Conservation (phyloP, 2,888 invertebrate genomes). For the Caenorhabditis sinica region DNA sequence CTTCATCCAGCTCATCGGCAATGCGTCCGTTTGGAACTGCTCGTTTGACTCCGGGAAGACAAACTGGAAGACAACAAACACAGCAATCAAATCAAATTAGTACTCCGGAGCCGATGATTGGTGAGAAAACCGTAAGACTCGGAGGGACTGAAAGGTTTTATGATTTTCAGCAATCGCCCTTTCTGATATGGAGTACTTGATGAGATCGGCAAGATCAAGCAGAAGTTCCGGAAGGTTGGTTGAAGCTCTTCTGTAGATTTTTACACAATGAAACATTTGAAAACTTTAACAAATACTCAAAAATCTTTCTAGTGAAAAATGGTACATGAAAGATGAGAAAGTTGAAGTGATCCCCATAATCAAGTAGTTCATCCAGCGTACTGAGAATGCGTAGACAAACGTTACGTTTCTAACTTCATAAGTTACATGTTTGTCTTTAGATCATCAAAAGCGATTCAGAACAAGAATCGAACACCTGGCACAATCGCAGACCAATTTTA, state of each 20-base stretch:
- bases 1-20: slow-evolving; percentile 55
- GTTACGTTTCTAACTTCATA: too few species aligned
- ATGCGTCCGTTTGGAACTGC: slow-evolving; percentile 65
- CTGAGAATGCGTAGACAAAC: too few species aligned
- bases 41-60: slow-evolving; percentile 57
- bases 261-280: too few species aligned
- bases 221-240: slow-evolving; percentile 65
- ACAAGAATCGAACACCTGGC: neutral
- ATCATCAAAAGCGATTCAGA: neutral
- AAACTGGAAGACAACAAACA: slow-evolving; percentile 31
- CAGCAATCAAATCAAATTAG: slow-evolving; percentile 45
- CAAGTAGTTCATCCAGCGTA: too few species aligned
- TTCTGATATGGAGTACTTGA: slow-evolving; percentile 75
- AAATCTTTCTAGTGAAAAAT: too few species aligned
- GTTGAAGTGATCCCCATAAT: too few species aligned
- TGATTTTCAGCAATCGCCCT: slow-evolving; percentile 70
- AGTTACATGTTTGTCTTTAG: too few species aligned
- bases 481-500: slow-evolving; percentile 11
- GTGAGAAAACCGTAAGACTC: slow-evolving; percentile 10
- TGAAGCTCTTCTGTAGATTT: too few species aligned
- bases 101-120: slow-evolving; percentile 66
- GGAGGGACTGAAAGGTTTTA: neutral
- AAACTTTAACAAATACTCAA: too few species aligned
- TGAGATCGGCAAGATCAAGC: slow-evolving; percentile 69
- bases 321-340: too few species aligned